Base-by-base conservation (phyloP, 1,140 invertebrate genomes). In the Bombyx mandarina region DNA sequence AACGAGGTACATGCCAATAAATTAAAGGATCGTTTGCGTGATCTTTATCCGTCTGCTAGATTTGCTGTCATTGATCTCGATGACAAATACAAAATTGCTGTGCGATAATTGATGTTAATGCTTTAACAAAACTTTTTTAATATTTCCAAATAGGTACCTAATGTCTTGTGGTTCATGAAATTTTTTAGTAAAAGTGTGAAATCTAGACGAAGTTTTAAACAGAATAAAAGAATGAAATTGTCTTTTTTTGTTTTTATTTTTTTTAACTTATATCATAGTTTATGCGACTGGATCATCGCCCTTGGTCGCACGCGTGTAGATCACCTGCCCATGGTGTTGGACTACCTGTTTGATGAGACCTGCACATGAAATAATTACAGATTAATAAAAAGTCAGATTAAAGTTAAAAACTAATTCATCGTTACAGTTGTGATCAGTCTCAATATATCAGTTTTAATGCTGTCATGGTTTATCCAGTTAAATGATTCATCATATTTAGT, bases 251-350 rank as follows among this genome's bases (percentile, higher is more conserved):
- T 54, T 58, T 18, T 63, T 63, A 59, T 63, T 65, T 60, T 67
- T 67, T 65, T 60, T 61, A 73, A 76, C 77, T 79, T 86, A 79
- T 71, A 35, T 56, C 77, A 81, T 83, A 76, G 75, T 63, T 79
- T 88, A 88, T 52, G 86, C 86, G 65, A 88, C 87, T 22, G 87
- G 87, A 63, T 96, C 96, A 80, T 98, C 97, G 75, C 93, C 96
- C 89, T 98, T 99, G 51, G 97, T 99, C 47, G 96, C 94, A 78
- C 98, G 92, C 44, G 98, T 99, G 91, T 99, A 99, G 73, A 99
- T 99, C 49, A 98, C 61, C 57, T 99, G 98, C 46, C 97, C 95
- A 89, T 96, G 95, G 90, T 99, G 98, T 88, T 99, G 96, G 47
- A 98, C 96, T 58, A 99, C 97, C 88, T 97, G 96, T 83, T 96